These are phyloP conservation scores for Vicugna pacos DNA, from an alignment of 2,113 vertebrate species.

Conservation along the genomic window DNA sequence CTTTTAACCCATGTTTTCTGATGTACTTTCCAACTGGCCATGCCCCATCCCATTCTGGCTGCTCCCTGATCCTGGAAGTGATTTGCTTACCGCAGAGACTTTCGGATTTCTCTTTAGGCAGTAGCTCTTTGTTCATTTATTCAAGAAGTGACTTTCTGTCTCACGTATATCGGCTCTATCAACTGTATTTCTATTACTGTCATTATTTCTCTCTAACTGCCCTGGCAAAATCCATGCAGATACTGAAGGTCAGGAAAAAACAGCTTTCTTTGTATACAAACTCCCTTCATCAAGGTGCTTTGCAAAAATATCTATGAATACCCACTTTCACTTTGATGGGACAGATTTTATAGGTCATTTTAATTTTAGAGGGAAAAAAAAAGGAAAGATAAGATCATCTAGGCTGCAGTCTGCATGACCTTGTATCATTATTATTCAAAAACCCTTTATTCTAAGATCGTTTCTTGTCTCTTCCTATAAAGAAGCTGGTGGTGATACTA, in stretches of 20 bases:
- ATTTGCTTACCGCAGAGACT: background rate
- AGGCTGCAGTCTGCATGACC: background rate
- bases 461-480: background rate
- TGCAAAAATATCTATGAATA: background rate
- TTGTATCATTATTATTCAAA: background rate
- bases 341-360: background rate
- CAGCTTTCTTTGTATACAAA: background rate
- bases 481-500: background rate
- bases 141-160: conserved; percentile 47
- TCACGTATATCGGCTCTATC: background rate
- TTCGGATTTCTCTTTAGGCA: conserved; percentile 34
- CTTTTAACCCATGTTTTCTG: background rate
- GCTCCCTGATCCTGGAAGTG: background rate
- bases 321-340: background rate
- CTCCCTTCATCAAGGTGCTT: background rate
- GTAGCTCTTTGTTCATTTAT: background rate
- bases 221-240: background rate
- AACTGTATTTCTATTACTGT: conserved; percentile 35
- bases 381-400: background rate
- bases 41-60: background rate
- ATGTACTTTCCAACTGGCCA: background rate
- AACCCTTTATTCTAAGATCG: background rate
- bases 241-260: background rate
- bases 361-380: background rate
- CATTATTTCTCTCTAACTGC: conserved; percentile 41